These are phyloP conservation scores for Tetheella fluctuosa DNA, from an alignment of 2,888 invertebrate species.

Conservation along the genomic window DNA sequence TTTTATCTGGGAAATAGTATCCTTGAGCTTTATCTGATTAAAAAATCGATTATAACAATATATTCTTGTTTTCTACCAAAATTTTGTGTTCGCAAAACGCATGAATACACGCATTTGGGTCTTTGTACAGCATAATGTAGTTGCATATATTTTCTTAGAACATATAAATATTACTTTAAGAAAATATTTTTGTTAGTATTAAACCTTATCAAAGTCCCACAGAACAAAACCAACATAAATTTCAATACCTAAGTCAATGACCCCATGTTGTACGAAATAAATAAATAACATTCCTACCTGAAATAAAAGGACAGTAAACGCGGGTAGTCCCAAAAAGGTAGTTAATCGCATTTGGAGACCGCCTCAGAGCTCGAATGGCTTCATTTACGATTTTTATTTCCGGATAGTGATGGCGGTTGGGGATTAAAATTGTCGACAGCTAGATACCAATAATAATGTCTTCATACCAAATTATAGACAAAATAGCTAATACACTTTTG, in stretches of 20 bases:
- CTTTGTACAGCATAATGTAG: too few species aligned
- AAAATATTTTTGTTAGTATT: too few species aligned
- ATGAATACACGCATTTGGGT: too few species aligned
- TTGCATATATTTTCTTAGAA: too few species aligned
- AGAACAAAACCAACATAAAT: not conserved
- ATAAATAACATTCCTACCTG: conserved; percentile 78
- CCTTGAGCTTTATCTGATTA: too few species aligned
- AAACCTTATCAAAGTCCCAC: not conserved
- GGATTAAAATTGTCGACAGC: conserved; percentile 2
- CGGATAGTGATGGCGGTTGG: conserved; percentile 55
- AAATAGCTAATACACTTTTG: too few species aligned
- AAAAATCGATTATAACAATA: too few species aligned
- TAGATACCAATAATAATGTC: not conserved
- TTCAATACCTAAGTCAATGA: conserved; percentile 31
- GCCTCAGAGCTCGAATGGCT: conserved; percentile 75
- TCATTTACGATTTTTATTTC: conserved; percentile 84
- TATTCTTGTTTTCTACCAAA: too few species aligned
- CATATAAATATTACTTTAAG: too few species aligned
- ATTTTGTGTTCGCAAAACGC: too few species aligned
- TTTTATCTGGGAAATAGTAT: too few species aligned
- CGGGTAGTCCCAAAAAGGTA: conserved; percentile 72
- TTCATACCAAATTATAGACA: too few species aligned
- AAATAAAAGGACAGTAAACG: conserved; percentile 82
- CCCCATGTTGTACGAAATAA: conserved; percentile 52
- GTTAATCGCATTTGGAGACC: conserved; percentile 78